These are phyloP conservation scores for Halcyon chelicuti DNA, from an alignment of 2,797 vertebrate species.

Conservation along the genomic window DNA sequence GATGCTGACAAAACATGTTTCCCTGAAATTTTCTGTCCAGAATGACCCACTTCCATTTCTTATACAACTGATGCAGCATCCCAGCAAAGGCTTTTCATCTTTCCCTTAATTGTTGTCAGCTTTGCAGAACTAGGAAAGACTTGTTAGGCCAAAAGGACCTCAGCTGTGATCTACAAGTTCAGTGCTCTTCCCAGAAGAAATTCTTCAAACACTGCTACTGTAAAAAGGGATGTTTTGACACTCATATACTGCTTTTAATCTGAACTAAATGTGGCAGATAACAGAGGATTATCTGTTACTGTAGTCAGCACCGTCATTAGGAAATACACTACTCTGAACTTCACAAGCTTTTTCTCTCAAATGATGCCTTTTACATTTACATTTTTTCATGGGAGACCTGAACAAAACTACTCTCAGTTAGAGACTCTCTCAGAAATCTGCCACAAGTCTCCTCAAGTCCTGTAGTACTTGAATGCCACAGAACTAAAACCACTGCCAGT, in stretches of 20 bases:
- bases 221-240: not conserved
- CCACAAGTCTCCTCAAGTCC: not conserved
- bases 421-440: not conserved
- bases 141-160: not conserved
- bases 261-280: not conserved
- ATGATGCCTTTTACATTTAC: not conserved
- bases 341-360: not conserved
- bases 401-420: not conserved
- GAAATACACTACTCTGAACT: not conserved
- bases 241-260: not conserved
- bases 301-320: not conserved
- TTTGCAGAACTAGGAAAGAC: not conserved
- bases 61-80: not conserved
- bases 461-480: not conserved
- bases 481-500: not conserved
- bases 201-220: not conserved
- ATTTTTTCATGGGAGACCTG: not conserved
- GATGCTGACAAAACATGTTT: slow-evolving; percentile 50
- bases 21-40: slow-evolving; percentile 23
- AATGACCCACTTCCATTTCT: slow-evolving; percentile 18
- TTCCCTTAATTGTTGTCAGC: not conserved
- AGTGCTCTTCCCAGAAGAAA: not conserved
- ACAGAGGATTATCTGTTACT: not conserved
- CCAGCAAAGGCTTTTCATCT: not conserved
- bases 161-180: not conserved